These are phyloP conservation scores for Brachyalestes nurse DNA, from an alignment of 2,797 vertebrate genomes.

Conservation along the genomic window DNA sequence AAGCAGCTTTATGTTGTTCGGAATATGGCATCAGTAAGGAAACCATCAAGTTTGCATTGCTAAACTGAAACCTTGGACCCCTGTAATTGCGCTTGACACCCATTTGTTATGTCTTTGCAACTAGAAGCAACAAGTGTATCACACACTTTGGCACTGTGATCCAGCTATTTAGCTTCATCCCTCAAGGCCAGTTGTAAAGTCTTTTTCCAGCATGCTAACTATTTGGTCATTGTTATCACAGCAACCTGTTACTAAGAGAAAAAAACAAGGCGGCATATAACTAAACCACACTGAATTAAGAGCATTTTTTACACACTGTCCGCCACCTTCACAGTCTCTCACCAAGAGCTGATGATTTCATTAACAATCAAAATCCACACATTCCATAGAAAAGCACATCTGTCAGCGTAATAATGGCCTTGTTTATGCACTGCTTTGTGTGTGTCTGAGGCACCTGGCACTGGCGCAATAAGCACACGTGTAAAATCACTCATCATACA, in stretches of 20 bases:
- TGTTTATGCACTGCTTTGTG: slow-evolving; percentile 45
- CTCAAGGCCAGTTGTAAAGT: slow-evolving; percentile 50
- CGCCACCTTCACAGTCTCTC: slow-evolving; percentile 20
- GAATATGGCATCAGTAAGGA: background rate
- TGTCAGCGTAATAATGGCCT: slow-evolving; percentile 52
- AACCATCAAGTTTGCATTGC: background rate
- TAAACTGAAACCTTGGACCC: background rate
- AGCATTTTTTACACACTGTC: background rate
- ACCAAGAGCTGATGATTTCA: slow-evolving; percentile 45
- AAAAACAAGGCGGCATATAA: slow-evolving; percentile 25
- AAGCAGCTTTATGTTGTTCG: background rate
- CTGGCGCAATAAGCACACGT: slow-evolving; percentile 28
- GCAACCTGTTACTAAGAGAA: slow-evolving; percentile 47
- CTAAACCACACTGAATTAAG: background rate
- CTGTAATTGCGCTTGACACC: background rate
- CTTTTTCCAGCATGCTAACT: slow-evolving; percentile 43
- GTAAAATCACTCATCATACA: slow-evolving; percentile 48
- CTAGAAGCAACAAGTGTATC: slow-evolving; percentile 44
- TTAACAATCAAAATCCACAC: slow-evolving; percentile 50
- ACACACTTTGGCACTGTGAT: slow-evolving; percentile 40
- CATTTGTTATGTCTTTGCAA: slow-evolving; percentile 22
- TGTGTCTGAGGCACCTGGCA: slow-evolving; percentile 52
- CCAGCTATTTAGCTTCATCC: slow-evolving; percentile 24
- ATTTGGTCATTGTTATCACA: slow-evolving; percentile 53
- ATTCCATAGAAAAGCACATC: slow-evolving; percentile 44